Percentiles rank a stretch among this genome's conserved stretches.
Evolutionary conservation across 2,113 vertebrate species (phyloP).

Genomic region (Strix aluco): DNA sequence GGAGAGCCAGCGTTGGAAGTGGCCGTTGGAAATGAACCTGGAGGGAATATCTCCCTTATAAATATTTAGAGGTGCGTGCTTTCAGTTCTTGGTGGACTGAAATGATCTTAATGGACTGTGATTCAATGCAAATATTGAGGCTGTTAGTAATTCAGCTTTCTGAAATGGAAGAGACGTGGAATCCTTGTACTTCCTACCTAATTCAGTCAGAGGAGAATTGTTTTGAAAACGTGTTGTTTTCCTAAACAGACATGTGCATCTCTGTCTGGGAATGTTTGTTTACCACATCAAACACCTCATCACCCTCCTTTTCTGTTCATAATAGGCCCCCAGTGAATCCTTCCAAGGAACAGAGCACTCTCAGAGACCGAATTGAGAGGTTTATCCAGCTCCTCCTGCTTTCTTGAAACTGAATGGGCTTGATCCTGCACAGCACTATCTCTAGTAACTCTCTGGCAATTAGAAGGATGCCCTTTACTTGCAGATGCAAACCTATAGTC

Average conservation of each 20-base stretch:
- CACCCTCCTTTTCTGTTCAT: background rate
- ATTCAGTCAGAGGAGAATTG: background rate
- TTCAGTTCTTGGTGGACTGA: background rate
- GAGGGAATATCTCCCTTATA: background rate
- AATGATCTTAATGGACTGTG: background rate
- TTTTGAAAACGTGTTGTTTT: background rate
- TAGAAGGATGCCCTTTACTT: background rate
- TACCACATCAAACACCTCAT: background rate
- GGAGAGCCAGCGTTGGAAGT: background rate
- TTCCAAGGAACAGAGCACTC: background rate
- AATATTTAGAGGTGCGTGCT: conserved; percentile 23
- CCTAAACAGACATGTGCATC: background rate
- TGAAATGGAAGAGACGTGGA: background rate
- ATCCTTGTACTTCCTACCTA: background rate
- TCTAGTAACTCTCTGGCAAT: background rate
- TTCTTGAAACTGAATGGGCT: background rate
- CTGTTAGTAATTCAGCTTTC: background rate
- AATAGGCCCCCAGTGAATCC: background rate
- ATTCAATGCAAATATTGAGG: background rate
- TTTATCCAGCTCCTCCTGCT: background rate
- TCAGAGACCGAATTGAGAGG: background rate
- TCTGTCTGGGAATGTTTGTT: background rate
- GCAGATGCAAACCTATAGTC: background rate
- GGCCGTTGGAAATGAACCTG: background rate
- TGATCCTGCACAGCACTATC: background rate